phyloP scores from a whole-genome alignment of 1,140 invertebrate species.

The Phthorimaea operculella region DNA sequence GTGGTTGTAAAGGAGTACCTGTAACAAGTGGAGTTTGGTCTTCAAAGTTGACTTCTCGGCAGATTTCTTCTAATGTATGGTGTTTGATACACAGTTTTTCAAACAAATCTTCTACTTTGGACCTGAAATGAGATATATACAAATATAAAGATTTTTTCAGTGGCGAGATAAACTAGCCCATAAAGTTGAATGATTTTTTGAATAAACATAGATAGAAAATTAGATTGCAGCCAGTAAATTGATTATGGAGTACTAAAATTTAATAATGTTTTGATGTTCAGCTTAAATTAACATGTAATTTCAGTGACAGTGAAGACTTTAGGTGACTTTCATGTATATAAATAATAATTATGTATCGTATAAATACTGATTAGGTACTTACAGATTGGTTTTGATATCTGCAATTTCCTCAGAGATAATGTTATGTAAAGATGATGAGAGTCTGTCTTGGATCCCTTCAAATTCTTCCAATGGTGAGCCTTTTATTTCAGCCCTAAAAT shows the following conservation, averaged over 20 bases:
- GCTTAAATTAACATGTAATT: no score
- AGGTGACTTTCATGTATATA: no score
- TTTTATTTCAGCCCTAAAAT: slow-evolving; percentile 42
- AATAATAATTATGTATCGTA: no score
- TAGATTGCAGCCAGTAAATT: no score
- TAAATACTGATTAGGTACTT: slow-evolving; percentile 23
- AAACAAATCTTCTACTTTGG: slow-evolving; percentile 40
- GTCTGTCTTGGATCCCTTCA: slow-evolving; percentile 35
- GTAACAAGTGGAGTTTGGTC: slow-evolving; percentile 31
- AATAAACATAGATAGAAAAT: no score
- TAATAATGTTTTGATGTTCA: no score
- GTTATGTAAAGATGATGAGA: slow-evolving; percentile 41
- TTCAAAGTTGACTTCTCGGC: slow-evolving; percentile 38
- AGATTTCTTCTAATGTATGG: slow-evolving; percentile 35
- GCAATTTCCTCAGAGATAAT: slow-evolving; percentile 38
- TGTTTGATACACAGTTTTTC: slow-evolving; percentile 46
- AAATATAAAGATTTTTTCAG: no score
- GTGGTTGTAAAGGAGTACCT: slow-evolving; percentile 53
- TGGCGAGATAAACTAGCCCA: no score
- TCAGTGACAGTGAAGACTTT: no score
- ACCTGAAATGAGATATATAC: no score
- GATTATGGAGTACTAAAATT: no score
- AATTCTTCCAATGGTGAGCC: slow-evolving; percentile 50
- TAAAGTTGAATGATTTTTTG: no score
- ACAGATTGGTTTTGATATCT: slow-evolving; percentile 41